phyloP scores from a whole-genome alignment of 92 coral and sea anemone species.

The Zoanthus sociatus region DNA sequence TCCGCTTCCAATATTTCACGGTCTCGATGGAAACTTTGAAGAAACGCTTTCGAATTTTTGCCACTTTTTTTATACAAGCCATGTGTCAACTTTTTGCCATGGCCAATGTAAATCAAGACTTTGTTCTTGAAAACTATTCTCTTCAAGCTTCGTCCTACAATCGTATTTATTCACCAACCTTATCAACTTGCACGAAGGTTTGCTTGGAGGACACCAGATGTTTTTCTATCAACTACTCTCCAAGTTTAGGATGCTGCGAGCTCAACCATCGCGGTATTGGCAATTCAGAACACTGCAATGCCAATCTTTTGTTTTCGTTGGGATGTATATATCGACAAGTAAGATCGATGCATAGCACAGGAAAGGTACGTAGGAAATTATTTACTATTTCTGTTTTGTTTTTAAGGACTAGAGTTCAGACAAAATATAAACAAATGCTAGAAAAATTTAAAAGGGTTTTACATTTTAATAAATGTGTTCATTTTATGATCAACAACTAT shows the following conservation, averaged over 20 bases:
- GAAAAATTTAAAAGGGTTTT: no score
- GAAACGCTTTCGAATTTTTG: neutral
- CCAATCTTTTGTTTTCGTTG: neutral
- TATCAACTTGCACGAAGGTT: neutral
- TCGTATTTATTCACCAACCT: neutral
- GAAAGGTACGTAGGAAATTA: neutral
- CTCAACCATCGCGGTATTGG: neutral
- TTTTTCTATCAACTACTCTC: neutral
- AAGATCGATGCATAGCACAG: neutral
- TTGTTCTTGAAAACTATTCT: neutral
- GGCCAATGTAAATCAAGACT: neutral
- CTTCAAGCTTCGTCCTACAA: neutral
- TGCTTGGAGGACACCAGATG: neutral
- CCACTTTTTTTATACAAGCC: neutral
- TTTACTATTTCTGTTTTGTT: no score
- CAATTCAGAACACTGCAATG: neutral
- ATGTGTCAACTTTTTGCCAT: neutral
- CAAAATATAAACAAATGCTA: no score
- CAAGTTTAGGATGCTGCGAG: neutral
- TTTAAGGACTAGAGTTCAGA: no score
- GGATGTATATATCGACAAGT: constrained; percentile 5
- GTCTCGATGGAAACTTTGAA: neutral
- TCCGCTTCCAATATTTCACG: neutral
- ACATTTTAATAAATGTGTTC: no score
- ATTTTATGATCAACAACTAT: no score